Conservation (phyloP, 2,797 vertebrate genomes). For the Clarias pachynema region DNA sequence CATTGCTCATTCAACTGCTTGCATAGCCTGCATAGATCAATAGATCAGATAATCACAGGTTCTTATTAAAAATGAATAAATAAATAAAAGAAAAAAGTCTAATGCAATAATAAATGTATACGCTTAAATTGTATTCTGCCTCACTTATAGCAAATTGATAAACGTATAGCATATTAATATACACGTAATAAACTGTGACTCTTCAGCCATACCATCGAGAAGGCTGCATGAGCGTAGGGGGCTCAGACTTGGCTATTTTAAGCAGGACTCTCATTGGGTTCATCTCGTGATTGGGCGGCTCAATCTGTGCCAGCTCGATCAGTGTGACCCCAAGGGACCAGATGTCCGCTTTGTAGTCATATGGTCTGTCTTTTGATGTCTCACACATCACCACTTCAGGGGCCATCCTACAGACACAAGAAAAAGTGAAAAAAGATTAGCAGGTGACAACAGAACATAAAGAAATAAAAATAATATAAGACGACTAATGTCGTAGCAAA, state of each 20-base stretch:
- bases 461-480: neutral
- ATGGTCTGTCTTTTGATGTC: conserved; percentile 97
- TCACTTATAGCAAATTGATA: neutral
- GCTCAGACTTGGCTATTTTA: conserved; percentile 98
- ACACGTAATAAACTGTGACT: neutral
- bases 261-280: conserved; percentile 98
- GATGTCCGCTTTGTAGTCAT: conserved; percentile 98
- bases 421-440: neutral
- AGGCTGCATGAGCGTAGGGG: conserved; percentile 90
- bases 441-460: neutral
- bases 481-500: neutral
- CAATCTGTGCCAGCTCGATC: conserved; percentile 97
- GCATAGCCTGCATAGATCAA: neutral
- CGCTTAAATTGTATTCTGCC: neutral
- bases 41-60: conserved; percentile 2
- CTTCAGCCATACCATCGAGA: conserved; percentile 86
- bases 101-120: neutral
- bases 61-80: neutral
- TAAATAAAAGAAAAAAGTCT: neutral
- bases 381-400: conserved; percentile 99
- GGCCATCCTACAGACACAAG: conserved; percentile 88
- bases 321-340: conserved; percentile 98
- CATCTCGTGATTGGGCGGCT: conserved; percentile 97
- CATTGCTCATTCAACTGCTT: conserved; percentile 41
- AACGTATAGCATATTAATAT: neutral